Evolutionary conservation across 2,113 vertebrate genomes (phyloP).

Genomic region (Gobio gobio): DNA sequence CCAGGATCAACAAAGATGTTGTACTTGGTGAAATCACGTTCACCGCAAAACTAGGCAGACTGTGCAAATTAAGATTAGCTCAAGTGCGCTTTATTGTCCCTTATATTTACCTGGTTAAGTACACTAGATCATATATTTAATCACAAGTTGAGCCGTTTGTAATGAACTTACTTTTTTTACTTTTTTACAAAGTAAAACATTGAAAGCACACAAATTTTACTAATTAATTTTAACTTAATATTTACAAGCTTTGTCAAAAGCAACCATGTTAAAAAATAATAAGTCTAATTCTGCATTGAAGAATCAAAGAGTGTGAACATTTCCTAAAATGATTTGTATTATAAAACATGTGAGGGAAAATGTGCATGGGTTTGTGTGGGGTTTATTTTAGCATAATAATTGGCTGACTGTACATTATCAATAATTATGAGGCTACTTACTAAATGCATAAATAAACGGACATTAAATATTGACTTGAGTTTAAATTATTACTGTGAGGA

Average conservation of each 20-base stretch:
- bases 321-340: not conserved
- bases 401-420: not conserved
- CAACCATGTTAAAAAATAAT: no score
- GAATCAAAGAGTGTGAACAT: not conserved
- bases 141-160: not conserved
- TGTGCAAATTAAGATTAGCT: not conserved
- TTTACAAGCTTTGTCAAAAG: not conserved
- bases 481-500: constrained; percentile 2
- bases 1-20: no score
- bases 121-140: not conserved
- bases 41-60: no score
- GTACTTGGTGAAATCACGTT: no score
- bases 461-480: not conserved
- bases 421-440: not conserved
- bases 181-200: not conserved
- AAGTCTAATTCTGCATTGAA: not conserved
- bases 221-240: not conserved
- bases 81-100: not conserved
- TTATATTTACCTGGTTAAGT: not conserved
- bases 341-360: constrained; percentile 11
- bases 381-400: not conserved
- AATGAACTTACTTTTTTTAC: not conserved
- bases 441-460: not conserved
- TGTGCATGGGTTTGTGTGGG: not conserved
- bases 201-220: not conserved